Conservation (phyloP, 2,797 vertebrate species). For the Discoglossus pictus region DNA sequence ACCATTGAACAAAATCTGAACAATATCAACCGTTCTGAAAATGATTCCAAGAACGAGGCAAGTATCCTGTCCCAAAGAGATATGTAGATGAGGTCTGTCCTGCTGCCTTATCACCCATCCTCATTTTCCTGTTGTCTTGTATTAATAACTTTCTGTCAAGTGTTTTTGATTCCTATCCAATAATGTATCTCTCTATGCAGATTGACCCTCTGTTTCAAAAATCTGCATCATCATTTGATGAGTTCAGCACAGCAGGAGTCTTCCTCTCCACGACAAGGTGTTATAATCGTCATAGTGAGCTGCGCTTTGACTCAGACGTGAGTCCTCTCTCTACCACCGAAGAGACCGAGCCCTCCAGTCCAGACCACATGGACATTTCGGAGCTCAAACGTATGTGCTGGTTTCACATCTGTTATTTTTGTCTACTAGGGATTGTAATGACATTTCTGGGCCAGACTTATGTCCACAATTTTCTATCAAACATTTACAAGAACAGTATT, state of each 20-base stretch:
- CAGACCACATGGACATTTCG: constrained; percentile 61
- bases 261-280: constrained; percentile 83
- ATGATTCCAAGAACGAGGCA: constrained; percentile 81
- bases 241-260: constrained; percentile 85
- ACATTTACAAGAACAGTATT: too few species aligned
- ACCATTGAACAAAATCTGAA: constrained; percentile 88
- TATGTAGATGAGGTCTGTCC: too few species aligned
- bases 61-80: constrained; percentile 7
- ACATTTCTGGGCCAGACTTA: too few species aligned
- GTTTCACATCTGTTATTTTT: background rate
- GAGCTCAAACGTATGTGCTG: constrained; percentile 75
- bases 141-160: too few species aligned
- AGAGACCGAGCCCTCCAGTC: constrained; percentile 58
- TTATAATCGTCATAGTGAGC: constrained; percentile 76
- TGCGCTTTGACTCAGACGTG: constrained; percentile 79
- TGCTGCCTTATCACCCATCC: too few species aligned
- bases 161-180: background rate
- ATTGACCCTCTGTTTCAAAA: constrained; percentile 92
- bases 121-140: too few species aligned
- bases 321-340: constrained; percentile 75
- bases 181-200: constrained; percentile 59
- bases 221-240: constrained; percentile 83
- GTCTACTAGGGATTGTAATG: too few species aligned
- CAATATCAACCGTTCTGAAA: constrained; percentile 82
- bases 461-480: too few species aligned